Percentiles rank a stretch among this genome's conserved stretches.
phyloP scores from a whole-genome alignment of 2,888 invertebrate species.

The Cheilosia impressa region DNA sequence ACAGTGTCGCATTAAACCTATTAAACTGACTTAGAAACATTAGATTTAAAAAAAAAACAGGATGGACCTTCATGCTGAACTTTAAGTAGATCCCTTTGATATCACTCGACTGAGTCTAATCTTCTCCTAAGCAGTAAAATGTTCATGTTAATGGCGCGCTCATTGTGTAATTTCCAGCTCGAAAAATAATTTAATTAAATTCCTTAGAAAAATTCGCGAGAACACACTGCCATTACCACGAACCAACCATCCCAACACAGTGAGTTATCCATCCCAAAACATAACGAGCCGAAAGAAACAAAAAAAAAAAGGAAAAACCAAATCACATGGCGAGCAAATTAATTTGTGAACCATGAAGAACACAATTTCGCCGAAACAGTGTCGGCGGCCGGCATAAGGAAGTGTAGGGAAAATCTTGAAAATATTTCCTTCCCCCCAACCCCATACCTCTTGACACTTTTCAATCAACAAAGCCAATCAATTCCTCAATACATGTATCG shows the following conservation, averaged over 20 bases:
- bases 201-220: slow-evolving; percentile 71
- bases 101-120: slow-evolving; percentile 64
- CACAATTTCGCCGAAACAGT: slow-evolving; percentile 49
- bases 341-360: slow-evolving; percentile 71
- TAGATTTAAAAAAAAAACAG: no score
- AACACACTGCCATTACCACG: slow-evolving; percentile 47
- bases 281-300: background rate
- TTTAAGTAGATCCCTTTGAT: slow-evolving; percentile 46
- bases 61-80: no score
- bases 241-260: slow-evolving; percentile 32
- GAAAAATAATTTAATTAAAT: slow-evolving; percentile 77
- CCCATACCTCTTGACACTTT: slow-evolving; percentile 56
- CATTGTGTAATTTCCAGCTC: slow-evolving; percentile 66
- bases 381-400: slow-evolving; percentile 5
- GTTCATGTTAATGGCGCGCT: background rate
- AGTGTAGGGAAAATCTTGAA: slow-evolving; percentile 39
- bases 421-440: slow-evolving; percentile 3
- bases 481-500: slow-evolving; percentile 62
- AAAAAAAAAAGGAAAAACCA: slow-evolving; percentile 15
- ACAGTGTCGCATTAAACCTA: background rate
- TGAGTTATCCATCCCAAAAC: slow-evolving; percentile 3
- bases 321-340: slow-evolving; percentile 73
- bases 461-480: slow-evolving; percentile 73
- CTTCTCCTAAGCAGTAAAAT: slow-evolving; percentile 33
- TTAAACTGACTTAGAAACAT: no score